Conservation (phyloP, 2,113 vertebrate species). For the Nannobrachium achirus region DNA sequence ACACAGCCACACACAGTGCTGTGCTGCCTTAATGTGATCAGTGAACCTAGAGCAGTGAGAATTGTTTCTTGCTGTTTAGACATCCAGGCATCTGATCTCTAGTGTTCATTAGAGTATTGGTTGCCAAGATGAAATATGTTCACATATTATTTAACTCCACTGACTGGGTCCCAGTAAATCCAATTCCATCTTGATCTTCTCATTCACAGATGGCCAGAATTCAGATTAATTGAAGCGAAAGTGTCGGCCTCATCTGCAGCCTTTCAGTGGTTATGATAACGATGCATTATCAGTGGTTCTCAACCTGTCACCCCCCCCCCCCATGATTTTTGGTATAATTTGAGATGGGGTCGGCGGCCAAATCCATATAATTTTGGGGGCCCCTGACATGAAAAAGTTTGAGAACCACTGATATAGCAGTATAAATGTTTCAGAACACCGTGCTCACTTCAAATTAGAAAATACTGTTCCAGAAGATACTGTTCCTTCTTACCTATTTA, state of each 20-base stretch:
- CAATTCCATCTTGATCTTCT: not conserved
- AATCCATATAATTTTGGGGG: no score
- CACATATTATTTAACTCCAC: conserved; percentile 8
- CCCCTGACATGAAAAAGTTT: no score
- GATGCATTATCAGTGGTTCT: no score
- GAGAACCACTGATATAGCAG: no score
- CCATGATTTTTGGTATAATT: no score
- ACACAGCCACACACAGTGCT: not conserved
- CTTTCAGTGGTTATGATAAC: no score
- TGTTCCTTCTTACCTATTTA: no score
- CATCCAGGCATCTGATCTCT: conserved; percentile 17
- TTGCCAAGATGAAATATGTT: not conserved
- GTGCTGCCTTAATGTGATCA: not conserved
- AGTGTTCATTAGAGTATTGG: conserved; percentile 13
- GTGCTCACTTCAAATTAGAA: no score
- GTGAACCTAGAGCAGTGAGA: not conserved
- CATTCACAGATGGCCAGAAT: conserved; percentile 12
- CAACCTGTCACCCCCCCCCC: no score
- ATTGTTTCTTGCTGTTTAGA: not conserved
- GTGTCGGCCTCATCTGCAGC: not conserved
- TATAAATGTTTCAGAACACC: no score
- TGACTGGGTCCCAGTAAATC: not conserved
- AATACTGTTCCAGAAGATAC: no score
- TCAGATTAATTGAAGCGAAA: conserved; percentile 8
- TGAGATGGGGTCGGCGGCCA: no score